phyloP scores from a whole-genome alignment of 1,140 invertebrate genomes.

The Zaprionus gabonicus region DNA sequence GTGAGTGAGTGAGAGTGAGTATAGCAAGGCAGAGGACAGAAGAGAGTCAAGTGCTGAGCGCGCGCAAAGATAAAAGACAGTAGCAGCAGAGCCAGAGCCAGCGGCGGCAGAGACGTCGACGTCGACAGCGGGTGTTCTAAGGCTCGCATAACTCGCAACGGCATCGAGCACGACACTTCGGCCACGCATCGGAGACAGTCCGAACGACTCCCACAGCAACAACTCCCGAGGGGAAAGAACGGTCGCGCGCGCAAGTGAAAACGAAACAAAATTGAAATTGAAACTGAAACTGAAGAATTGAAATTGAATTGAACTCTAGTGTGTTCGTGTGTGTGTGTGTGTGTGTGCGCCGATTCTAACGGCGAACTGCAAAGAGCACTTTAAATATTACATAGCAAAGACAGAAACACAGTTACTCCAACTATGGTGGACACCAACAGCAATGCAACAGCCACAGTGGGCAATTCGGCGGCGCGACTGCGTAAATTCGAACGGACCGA shows the following conservation, averaged over 20 bases:
- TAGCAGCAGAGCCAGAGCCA: constrained; percentile 25
- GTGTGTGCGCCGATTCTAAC: constrained; percentile 11
- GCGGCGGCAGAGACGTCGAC: constrained; percentile 25
- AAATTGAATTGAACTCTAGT: constrained; percentile 13
- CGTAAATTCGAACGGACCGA: constrained; percentile 89
- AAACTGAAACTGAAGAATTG: constrained; percentile 48
- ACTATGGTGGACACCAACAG: constrained; percentile 65
- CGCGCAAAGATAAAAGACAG: constrained; percentile 51
- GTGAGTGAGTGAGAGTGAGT: constrained; percentile 8
- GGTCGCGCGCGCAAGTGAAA: constrained; percentile 45
- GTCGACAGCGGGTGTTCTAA: constrained; percentile 41
- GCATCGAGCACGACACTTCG: constrained; percentile 48
- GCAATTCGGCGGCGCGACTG: constrained; percentile 65
- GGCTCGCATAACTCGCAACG: constrained; percentile 38
- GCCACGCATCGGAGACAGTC: constrained; percentile 45
- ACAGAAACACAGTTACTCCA: constrained; percentile 25
- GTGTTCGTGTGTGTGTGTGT: background rate
- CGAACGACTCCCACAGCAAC: constrained; percentile 20
- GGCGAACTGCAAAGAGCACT: constrained; percentile 4
- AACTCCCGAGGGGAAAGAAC: constrained; percentile 14
- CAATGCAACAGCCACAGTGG: constrained; percentile 45
- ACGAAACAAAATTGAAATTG: constrained; percentile 44
- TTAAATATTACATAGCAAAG: background rate
- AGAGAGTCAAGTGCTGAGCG: constrained; percentile 35
- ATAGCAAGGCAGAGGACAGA: constrained; percentile 11